Conservation (phyloP, 2,888 invertebrate species). For the Ectemnius cavifrons region DNA sequence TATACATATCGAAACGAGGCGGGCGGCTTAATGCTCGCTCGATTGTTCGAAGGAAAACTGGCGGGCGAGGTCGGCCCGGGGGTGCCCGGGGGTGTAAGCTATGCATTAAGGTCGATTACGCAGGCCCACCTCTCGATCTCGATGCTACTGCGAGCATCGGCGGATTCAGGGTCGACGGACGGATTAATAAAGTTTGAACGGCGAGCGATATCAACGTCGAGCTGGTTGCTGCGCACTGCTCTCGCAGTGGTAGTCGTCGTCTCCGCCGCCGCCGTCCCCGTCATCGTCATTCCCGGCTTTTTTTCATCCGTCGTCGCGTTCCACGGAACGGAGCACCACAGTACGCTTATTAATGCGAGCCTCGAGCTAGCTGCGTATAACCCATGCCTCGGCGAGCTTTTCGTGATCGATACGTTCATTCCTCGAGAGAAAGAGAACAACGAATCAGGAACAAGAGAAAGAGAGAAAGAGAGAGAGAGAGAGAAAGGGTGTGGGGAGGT, state of each 20-base stretch:
- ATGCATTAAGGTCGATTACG: slow-evolving; percentile 7
- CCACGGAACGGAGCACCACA: slow-evolving; percentile 35
- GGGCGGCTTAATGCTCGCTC: slow-evolving; percentile 2
- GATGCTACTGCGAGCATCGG: slow-evolving; percentile 1
- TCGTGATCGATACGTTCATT: slow-evolving; percentile 55
- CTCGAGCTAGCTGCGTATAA: neutral
- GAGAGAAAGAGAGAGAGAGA: neutral
- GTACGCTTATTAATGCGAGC: slow-evolving; percentile 55
- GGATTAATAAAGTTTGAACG: slow-evolving; percentile 42
- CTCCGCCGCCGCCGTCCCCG: neutral
- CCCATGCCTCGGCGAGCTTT: slow-evolving; percentile 43
- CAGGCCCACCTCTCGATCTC: neutral
- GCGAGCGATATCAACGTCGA: slow-evolving; percentile 25
- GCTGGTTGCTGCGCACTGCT: slow-evolving; percentile 13
- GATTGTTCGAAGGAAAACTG: neutral
- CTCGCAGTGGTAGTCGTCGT: slow-evolving; percentile 6
- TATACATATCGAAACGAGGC: slow-evolving; percentile 2
- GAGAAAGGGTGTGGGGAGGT: slow-evolving; percentile 8
- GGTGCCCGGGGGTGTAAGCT: too few relatives aligned
- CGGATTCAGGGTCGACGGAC: slow-evolving; percentile 28
- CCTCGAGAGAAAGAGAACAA: slow-evolving; percentile 33
- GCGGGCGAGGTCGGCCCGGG: neutral
- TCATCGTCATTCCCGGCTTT: neutral
- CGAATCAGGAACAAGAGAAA: slow-evolving; percentile 14
- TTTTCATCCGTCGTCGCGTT: slow-evolving; percentile 16